phyloP scores from a whole-genome alignment of 2,888 invertebrate species.

The Cephus spinipes region DNA sequence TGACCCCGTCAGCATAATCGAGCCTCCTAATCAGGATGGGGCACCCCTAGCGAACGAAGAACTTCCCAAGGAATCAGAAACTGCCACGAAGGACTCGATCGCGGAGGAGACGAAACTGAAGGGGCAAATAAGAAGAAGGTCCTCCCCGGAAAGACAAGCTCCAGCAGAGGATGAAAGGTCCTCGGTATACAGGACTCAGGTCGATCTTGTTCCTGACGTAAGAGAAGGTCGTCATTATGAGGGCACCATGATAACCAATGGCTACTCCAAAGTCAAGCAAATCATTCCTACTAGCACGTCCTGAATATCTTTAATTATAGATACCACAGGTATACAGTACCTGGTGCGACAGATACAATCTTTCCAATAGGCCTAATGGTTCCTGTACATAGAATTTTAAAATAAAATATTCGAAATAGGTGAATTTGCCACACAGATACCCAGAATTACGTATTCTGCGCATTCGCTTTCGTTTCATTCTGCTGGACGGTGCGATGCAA shows the following conservation, averaged over 20 bases:
- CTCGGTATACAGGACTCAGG: constrained; percentile 8
- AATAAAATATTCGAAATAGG: no score
- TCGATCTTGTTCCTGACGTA: constrained; percentile 16
- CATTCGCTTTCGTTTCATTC: no score
- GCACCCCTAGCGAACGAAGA: background rate
- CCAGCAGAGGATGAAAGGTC: constrained; percentile 12
- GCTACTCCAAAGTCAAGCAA: constrained; percentile 18
- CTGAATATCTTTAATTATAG: background rate
- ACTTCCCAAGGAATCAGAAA: constrained; percentile 5
- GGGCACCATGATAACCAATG: constrained; percentile 9
- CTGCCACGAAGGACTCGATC: background rate
- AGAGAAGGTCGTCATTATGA: constrained; percentile 13
- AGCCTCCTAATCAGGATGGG: background rate
- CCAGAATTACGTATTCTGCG: no score
- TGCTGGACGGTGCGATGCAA: no score
- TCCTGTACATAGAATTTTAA: no score
- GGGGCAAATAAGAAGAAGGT: background rate
- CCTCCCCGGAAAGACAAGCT: constrained; percentile 11
- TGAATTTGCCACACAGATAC: no score
- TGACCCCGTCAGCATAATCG: background rate
- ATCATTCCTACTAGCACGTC: background rate
- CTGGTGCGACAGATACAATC: no score
- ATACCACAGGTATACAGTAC: no score
- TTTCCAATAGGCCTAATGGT: no score
- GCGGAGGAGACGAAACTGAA: constrained; percentile 10